phyloP scores from a whole-genome alignment of 2,797 vertebrate genomes.

The Macropus fuliginosus region DNA sequence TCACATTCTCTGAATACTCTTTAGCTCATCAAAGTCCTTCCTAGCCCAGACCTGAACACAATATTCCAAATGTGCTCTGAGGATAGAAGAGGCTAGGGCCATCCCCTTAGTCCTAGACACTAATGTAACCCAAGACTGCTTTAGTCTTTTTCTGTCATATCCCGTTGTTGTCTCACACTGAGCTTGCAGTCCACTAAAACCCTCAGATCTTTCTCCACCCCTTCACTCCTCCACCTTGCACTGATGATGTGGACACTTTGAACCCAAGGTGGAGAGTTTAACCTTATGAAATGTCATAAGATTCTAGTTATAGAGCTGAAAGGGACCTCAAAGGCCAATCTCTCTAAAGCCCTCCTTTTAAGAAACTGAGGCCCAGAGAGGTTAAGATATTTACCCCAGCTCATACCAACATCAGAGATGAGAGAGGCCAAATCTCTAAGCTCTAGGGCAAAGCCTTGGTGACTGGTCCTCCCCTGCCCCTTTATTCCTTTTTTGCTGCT shows the following conservation, averaged over 20 bases:
- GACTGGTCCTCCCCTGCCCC: neutral
- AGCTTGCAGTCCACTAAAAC: neutral
- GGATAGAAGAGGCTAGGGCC: neutral
- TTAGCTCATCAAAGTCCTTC: neutral
- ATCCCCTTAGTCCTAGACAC: neutral
- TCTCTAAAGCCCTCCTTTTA: neutral
- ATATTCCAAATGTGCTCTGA: neutral
- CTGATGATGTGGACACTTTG: neutral
- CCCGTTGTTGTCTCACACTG: neutral
- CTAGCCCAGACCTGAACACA: neutral
- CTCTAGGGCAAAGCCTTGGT: neutral
- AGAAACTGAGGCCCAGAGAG: neutral
- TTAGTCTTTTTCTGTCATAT: neutral
- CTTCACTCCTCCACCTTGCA: neutral
- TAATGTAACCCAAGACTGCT: neutral
- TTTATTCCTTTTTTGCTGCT: neutral
- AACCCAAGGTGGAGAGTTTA: neutral
- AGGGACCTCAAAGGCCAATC: neutral
- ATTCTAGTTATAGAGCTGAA: neutral
- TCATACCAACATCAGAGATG: neutral
- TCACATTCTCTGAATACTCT: neutral
- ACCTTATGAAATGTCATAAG: too few species aligned
- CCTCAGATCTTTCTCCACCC: neutral
- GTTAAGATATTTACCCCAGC: too few species aligned
- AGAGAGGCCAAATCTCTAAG: neutral